phyloP scores from a whole-genome alignment of 1,140 invertebrate genomes.

The Heliconius melpomene region DNA sequence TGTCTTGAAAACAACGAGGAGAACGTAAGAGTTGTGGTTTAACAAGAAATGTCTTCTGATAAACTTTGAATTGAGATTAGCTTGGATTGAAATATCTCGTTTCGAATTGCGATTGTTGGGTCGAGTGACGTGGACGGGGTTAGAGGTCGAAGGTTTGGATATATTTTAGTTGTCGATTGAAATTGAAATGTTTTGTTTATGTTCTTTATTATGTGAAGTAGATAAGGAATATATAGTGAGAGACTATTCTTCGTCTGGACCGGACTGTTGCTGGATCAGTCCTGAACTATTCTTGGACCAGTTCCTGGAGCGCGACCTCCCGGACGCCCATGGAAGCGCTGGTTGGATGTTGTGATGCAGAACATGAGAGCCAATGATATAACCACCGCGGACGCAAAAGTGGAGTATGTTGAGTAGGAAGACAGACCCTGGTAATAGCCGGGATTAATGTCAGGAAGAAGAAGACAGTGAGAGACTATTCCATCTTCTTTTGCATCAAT shows the following conservation, averaged over 20 bases:
- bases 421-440: too few relatives aligned
- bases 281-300: too few relatives aligned
- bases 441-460: too few relatives aligned
- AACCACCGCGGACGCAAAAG: too few relatives aligned
- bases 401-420: too few relatives aligned
- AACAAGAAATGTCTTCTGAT: constrained; percentile 5
- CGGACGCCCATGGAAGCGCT: too few relatives aligned
- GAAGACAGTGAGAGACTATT: too few relatives aligned
- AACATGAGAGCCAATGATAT: too few relatives aligned
- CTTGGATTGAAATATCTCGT: neutral
- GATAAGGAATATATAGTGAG: neutral
- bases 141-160: neutral
- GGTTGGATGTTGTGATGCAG: too few relatives aligned
- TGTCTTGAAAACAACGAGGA: neutral
- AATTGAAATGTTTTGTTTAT: neutral
- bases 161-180: neutral
- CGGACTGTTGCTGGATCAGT: too few relatives aligned
- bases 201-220: neutral
- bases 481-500: neutral
- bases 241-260: neutral
- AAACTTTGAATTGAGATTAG: neutral
- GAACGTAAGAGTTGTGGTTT: neutral
- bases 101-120: neutral
- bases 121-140: neutral
- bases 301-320: too few relatives aligned